phyloP scores from a whole-genome alignment of 2,113 vertebrate genomes.

The Actenoides lindsayi region DNA sequence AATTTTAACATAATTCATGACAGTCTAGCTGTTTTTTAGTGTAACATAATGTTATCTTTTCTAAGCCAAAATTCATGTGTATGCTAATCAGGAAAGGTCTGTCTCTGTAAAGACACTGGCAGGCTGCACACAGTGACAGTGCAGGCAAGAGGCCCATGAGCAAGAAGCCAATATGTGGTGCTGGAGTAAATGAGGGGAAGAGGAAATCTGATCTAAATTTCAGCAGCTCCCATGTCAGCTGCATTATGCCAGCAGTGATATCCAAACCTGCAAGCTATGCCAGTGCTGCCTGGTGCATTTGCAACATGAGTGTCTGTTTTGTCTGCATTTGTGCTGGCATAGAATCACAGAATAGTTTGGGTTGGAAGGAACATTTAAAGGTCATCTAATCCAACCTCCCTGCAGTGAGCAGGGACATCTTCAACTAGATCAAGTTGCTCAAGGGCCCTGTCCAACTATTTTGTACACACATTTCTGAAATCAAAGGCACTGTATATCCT shows the following conservation, averaged over 20 bases:
- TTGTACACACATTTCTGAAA: not conserved
- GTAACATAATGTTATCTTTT: not conserved
- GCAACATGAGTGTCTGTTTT: not conserved
- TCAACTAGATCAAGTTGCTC: not conserved
- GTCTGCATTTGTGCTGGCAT: not conserved
- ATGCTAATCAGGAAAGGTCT: not conserved
- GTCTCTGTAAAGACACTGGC: not conserved
- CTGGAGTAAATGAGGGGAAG: not conserved
- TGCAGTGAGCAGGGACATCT: not conserved
- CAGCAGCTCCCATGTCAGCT: not conserved
- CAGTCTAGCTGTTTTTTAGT: not conserved
- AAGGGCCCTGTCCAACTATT: not conserved
- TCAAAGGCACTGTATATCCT: not conserved
- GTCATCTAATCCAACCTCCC: not conserved
- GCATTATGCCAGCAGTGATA: not conserved
- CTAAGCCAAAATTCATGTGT: not conserved
- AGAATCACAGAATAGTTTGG: not conserved
- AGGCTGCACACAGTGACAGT: not conserved
- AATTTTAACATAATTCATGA: not conserved
- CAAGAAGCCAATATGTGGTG: accelerated
- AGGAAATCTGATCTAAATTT: not conserved
- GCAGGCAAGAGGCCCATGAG: accelerated
- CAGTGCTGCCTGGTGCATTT: not conserved
- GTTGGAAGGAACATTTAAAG: not conserved
- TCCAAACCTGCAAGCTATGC: not conserved